Percentiles rank a stretch among this genome's conserved stretches.
Conservation (phyloP, 2,797 vertebrate genomes). For the Argentina silus region DNA sequence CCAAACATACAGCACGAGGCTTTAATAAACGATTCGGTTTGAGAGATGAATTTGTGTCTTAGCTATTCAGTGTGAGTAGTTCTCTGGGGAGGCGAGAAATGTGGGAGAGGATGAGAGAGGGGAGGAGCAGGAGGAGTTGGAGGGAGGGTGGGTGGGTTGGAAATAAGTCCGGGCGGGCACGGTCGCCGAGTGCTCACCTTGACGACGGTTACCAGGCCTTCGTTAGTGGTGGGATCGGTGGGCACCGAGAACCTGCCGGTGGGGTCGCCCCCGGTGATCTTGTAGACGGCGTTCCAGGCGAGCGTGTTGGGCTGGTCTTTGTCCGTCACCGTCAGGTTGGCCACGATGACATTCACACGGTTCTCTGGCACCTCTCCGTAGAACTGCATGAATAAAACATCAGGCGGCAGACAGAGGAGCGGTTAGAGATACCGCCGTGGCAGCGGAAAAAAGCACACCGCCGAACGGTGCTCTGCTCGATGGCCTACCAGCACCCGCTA, state of each 20-base stretch:
- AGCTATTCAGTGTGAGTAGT: slow-evolving; percentile 12
- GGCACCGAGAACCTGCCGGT: slow-evolving; percentile 89
- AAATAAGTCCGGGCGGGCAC: neutral
- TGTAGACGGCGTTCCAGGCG: slow-evolving; percentile 92
- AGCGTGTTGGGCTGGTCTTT: slow-evolving; percentile 94
- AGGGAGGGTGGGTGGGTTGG: neutral
- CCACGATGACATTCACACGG: slow-evolving; percentile 89
- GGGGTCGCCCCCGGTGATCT: slow-evolving; percentile 89
- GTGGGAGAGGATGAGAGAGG: neutral
- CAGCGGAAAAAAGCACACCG: slow-evolving; percentile 55
- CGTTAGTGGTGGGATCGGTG: slow-evolving; percentile 93
- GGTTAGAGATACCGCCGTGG: slow-evolving; percentile 66
- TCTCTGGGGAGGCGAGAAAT: slow-evolving; percentile 1
- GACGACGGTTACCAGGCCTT: slow-evolving; percentile 93
- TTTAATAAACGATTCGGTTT: neutral
- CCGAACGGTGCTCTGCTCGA: slow-evolving; percentile 24
- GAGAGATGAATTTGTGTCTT: neutral
- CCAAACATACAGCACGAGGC: neutral
- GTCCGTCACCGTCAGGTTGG: slow-evolving; percentile 93
- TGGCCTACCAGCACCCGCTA: neutral
- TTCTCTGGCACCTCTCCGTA: slow-evolving; percentile 94
- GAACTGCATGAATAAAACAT: slow-evolving; percentile 84
- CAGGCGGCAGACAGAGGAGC: slow-evolving; percentile 42
- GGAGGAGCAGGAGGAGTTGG: neutral
- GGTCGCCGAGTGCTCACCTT: slow-evolving; percentile 78